These are phyloP conservation scores for Microcaecilia unicolor DNA, from an alignment of 2,797 vertebrate genomes.

Conservation along the genomic window DNA sequence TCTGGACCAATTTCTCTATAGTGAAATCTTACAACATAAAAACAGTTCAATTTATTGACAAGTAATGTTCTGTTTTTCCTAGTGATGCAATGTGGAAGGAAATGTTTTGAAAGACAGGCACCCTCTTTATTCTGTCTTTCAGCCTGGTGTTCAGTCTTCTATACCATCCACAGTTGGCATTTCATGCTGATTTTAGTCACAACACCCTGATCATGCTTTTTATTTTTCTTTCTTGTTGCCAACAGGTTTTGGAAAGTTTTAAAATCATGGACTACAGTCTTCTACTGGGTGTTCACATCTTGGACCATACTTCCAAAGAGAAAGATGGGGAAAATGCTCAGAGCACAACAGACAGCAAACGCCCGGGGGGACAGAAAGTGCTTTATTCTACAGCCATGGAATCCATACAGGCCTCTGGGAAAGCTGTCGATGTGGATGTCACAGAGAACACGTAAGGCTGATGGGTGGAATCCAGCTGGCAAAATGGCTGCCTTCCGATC, in stretches of 20 bases:
- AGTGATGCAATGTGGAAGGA: too few species aligned
- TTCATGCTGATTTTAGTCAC: too few species aligned
- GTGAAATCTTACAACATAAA: too few species aligned
- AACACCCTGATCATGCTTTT: neutral
- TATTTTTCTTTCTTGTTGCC: conserved; percentile 9
- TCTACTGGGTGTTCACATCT: conserved; percentile 82
- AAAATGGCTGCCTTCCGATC: too few species aligned
- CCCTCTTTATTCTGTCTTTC: too few species aligned
- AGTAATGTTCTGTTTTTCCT: too few species aligned
- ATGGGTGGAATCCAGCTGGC: too few species aligned
- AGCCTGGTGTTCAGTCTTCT: neutral
- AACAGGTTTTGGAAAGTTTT: conserved; percentile 93
- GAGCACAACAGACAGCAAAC: conserved; percentile 63
- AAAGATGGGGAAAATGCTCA: conserved; percentile 70
- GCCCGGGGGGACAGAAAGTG: conserved; percentile 78
- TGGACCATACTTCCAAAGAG: conserved; percentile 68
- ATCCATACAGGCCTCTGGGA: conserved; percentile 93
- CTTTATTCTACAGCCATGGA: conserved; percentile 97
- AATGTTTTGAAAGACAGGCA: too few species aligned
- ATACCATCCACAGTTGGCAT: too few species aligned
- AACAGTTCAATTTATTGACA: too few species aligned
- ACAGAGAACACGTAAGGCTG: conserved; percentile 89
- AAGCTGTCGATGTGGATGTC: conserved; percentile 69
- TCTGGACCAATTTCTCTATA: too few species aligned
- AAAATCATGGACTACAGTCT: conserved; percentile 98